phyloP scores from a whole-genome alignment of 2,797 vertebrate species.

The Falco naumanni region DNA sequence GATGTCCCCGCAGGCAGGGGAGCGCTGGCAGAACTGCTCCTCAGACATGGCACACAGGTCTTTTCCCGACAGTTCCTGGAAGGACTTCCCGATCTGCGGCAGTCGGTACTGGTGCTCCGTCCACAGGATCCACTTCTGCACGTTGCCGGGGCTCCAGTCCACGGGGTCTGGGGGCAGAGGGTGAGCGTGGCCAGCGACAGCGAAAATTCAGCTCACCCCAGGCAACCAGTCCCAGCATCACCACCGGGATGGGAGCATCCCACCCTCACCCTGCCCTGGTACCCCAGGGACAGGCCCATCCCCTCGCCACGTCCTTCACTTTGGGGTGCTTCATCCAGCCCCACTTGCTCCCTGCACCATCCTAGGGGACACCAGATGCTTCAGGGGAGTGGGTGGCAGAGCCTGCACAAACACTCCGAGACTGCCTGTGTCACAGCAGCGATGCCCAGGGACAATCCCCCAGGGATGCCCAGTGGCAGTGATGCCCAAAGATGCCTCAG shows the following conservation, averaged over 20 bases:
- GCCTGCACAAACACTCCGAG: accelerated
- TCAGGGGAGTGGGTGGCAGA: background rate
- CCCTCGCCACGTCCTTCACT: background rate
- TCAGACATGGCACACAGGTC: conserved; percentile 93
- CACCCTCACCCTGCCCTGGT: background rate
- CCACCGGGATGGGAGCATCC: background rate
- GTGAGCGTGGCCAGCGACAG: accelerated
- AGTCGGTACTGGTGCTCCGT: conserved; percentile 96
- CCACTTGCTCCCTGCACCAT: background rate
- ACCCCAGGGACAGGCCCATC: background rate
- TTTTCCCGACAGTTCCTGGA: conserved; percentile 92
- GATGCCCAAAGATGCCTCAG: background rate
- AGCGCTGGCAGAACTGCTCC: conserved; percentile 93
- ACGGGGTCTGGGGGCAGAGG: conserved; percentile 81
- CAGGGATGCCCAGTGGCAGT: background rate
- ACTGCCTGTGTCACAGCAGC: accelerated
- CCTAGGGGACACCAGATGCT: background rate
- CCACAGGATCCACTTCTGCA: conserved; percentile 99
- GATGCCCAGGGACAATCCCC: background rate
- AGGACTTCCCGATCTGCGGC: conserved; percentile 90
- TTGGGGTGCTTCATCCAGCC: background rate
- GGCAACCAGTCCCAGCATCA: background rate
- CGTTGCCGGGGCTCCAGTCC: conserved; percentile 92
- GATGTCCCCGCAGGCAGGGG: conserved; percentile 88
- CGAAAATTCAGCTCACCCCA: background rate